These are phyloP conservation scores for Caligus rogercresseyi DNA, from an alignment of 1,140 invertebrate genomes.

Conservation along the genomic window DNA sequence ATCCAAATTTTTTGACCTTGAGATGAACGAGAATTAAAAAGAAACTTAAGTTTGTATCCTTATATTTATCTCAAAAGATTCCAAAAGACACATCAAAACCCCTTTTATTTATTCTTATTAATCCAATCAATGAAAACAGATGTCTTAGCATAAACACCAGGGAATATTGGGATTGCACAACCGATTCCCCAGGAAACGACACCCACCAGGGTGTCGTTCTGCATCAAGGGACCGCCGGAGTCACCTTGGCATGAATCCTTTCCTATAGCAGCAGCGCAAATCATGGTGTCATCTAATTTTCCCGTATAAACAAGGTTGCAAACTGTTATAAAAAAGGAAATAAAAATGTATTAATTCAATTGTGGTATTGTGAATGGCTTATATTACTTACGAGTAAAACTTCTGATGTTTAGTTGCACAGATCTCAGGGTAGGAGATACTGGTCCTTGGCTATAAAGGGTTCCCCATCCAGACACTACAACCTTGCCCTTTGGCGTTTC, in stretches of 20 bases:
- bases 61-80: too few relatives aligned
- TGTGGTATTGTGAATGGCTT: not conserved
- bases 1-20: too few relatives aligned
- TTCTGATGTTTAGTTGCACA: not conserved
- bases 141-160: slow-evolving; percentile 42
- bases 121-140: slow-evolving; percentile 32
- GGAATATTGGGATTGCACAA: slow-evolving; percentile 37
- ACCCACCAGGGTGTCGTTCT: slow-evolving; percentile 35
- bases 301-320: not conserved
- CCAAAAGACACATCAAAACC: too few relatives aligned
- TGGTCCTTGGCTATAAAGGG: not conserved
- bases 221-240: slow-evolving; percentile 35
- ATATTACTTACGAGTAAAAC: not conserved
- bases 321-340: not conserved
- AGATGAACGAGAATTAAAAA: too few relatives aligned
- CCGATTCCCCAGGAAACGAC: slow-evolving; percentile 50
- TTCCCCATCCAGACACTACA: slow-evolving; percentile 6
- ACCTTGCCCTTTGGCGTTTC: not conserved
- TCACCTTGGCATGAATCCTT: slow-evolving; percentile 30
- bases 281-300: slow-evolving; percentile 6
- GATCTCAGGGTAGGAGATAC: not conserved
- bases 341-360: too few relatives aligned
- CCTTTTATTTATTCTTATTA: not conserved
- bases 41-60: too few relatives aligned
- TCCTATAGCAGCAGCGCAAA: not conserved